Conservation (phyloP, 2,888 invertebrate genomes). For the Trichacis sp. region DNA sequence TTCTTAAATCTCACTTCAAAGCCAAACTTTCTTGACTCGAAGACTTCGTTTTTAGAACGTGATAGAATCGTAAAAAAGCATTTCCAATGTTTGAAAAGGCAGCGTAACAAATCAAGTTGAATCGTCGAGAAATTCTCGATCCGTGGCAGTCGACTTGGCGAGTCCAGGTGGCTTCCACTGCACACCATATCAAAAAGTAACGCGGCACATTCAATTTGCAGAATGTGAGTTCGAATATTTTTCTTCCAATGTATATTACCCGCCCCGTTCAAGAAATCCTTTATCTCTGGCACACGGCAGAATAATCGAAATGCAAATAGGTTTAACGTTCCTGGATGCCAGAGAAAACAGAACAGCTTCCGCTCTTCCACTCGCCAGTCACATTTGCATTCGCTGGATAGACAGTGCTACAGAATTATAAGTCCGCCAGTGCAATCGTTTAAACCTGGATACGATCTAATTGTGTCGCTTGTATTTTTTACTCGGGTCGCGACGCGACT, state of each 20-base stretch:
- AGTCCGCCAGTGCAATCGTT: slow-evolving; percentile 30
- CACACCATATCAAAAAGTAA: slow-evolving; percentile 6
- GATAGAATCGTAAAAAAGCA: too few relatives aligned
- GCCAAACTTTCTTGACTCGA: too few relatives aligned
- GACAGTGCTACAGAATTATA: slow-evolving; percentile 37
- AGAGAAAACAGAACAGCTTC: slow-evolving; percentile 38
- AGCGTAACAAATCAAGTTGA: too few relatives aligned
- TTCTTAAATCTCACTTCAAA: too few relatives aligned
- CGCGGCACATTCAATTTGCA: slow-evolving; percentile 27
- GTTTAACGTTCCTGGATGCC: slow-evolving; percentile 41
- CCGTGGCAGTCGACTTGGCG: not conserved
- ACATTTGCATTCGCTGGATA: slow-evolving; percentile 43
- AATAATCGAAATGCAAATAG: slow-evolving; percentile 44
- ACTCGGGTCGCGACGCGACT: not conserved
- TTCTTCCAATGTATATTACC: slow-evolving; percentile 22
- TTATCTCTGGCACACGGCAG: slow-evolving; percentile 33
- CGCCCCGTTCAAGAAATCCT: slow-evolving; percentile 30
- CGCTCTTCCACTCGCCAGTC: slow-evolving; percentile 26
- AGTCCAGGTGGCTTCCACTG: slow-evolving; percentile 1
- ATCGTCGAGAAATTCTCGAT: too few relatives aligned
- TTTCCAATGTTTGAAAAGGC: too few relatives aligned
- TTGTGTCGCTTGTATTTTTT: not conserved
- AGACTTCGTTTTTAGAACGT: too few relatives aligned
- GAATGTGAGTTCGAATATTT: slow-evolving; percentile 33
- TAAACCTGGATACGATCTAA: slow-evolving; percentile 24